A percentile compares a stretch with the other conserved stretches of the same genome.
These are phyloP conservation scores for Drosophila quadrilineata DNA, from an alignment of 1,140 invertebrate genomes.

Conservation along the genomic window DNA sequence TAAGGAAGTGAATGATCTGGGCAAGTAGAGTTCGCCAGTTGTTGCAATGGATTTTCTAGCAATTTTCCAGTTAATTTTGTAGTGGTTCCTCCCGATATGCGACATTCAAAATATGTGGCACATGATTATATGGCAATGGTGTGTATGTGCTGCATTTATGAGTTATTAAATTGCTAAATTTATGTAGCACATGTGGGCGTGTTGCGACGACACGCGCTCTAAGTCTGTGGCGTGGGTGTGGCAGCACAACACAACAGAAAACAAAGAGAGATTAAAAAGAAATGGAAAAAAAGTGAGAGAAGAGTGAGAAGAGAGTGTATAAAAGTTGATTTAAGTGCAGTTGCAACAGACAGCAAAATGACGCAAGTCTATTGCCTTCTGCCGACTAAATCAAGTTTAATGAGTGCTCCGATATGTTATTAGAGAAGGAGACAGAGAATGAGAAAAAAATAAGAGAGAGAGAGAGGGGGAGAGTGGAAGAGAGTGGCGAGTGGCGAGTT, in stretches of 20 bases:
- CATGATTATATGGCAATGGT: slow-evolving; percentile 52
- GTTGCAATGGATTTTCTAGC: slow-evolving; percentile 41
- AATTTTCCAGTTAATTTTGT: slow-evolving; percentile 70
- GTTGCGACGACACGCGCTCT: slow-evolving; percentile 66
- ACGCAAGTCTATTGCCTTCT: slow-evolving; percentile 38
- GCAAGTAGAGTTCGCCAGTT: slow-evolving; percentile 4
- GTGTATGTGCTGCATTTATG: slow-evolving; percentile 71
- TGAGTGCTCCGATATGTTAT: slow-evolving; percentile 29
- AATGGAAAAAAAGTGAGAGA: not conserved
- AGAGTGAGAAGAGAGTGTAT: not conserved
- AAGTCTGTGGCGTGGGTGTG: slow-evolving; percentile 48
- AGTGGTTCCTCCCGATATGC: slow-evolving; percentile 35
- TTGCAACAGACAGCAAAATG: slow-evolving; percentile 14
- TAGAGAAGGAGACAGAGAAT: too few species aligned
- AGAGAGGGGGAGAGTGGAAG: too few species aligned
- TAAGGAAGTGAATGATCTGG: too few species aligned
- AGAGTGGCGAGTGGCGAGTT: too few species aligned
- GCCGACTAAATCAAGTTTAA: slow-evolving; percentile 64
- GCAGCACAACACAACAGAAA: slow-evolving; percentile 6
- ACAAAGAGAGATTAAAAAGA: not conserved
- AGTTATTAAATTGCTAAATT: slow-evolving; percentile 75
- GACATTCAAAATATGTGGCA: slow-evolving; percentile 73
- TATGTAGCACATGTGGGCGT: slow-evolving; percentile 60
- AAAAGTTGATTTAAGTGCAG: not conserved
- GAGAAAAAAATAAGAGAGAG: too few species aligned